These are phyloP conservation scores for Gortyna flavago DNA, from an alignment of 2,888 invertebrate genomes.

Conservation along the genomic window DNA sequence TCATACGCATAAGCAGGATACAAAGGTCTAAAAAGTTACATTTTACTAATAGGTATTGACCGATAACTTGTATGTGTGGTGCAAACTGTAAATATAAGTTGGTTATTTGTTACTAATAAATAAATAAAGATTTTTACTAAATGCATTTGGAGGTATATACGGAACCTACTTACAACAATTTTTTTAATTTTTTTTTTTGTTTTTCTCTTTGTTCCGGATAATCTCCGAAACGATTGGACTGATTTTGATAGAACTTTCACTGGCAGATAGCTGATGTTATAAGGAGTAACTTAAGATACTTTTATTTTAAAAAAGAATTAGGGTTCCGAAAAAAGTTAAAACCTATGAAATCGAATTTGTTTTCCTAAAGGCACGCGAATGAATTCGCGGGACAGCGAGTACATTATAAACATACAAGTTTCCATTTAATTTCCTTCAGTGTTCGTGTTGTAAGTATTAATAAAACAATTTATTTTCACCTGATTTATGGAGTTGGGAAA, in stretches of 20 bases:
- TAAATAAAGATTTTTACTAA: no score
- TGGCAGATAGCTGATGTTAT: neutral
- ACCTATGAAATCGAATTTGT: neutral
- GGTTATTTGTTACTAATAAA: no score
- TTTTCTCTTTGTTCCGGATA: neutral
- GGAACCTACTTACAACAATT: no score
- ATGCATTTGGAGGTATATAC: no score
- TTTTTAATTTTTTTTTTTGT: neutral
- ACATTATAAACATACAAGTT: constrained; percentile 31
- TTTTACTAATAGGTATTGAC: no score
- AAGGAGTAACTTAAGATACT: neutral
- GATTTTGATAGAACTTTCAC: neutral
- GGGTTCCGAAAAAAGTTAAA: neutral
- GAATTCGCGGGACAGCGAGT: neutral
- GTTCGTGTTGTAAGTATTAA: constrained; percentile 19
- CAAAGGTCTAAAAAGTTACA: no score
- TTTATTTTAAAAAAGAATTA: neutral
- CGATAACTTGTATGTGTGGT: no score
- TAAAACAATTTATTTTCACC: constrained; percentile 38
- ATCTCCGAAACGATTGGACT: neutral
- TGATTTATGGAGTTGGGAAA: constrained; percentile 19
- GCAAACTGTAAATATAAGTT: no score
- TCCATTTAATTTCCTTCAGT: constrained; percentile 40
- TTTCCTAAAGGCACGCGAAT: neutral
- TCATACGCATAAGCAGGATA: no score